phyloP scores from a whole-genome alignment of 92 coral and sea anemone genomes.

The Meandrina meandrites region DNA sequence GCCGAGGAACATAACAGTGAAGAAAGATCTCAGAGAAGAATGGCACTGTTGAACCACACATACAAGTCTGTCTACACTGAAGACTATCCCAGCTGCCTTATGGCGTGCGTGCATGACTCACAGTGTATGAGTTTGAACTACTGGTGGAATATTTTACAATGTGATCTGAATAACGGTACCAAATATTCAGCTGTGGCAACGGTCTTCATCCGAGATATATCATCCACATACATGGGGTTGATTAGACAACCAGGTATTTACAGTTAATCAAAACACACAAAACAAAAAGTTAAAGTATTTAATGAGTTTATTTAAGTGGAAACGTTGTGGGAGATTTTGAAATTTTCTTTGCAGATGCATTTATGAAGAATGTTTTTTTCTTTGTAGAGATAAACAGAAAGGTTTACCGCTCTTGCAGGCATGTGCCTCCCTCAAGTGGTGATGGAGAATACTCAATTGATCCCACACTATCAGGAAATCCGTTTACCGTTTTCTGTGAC shows the following conservation, averaged over 20 bases:
- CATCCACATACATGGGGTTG: slow-evolving; percentile 33
- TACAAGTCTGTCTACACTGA: neutral
- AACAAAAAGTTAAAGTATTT: neutral
- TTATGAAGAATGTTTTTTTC: neutral
- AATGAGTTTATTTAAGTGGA: too few species aligned
- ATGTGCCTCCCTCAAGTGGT: slow-evolving; percentile 2
- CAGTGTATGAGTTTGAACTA: too few species aligned
- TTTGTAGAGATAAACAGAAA: too few species aligned
- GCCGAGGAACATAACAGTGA: neutral
- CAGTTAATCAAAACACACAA: neutral
- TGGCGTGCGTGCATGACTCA: too few species aligned
- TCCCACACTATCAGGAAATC: slow-evolving; percentile 38
- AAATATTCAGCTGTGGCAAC: slow-evolving; percentile 17
- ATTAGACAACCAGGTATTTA: slow-evolving; percentile 4
- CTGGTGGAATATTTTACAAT: neutral
- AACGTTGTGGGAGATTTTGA: neutral
- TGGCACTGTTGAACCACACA: slow-evolving; percentile 3
- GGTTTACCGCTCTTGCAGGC: slow-evolving; percentile 13
- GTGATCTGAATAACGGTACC: slow-evolving; percentile 22
- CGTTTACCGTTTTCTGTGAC: neutral
- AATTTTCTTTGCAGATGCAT: neutral
- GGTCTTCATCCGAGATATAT: neutral
- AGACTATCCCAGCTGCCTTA: too few species aligned
- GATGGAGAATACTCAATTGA: slow-evolving; percentile 55
- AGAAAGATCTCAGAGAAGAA: slow-evolving; percentile 22